Evolutionary conservation across 2,888 invertebrate genomes (phyloP).

Genomic region (Minunthozetes semirufus): DNA sequence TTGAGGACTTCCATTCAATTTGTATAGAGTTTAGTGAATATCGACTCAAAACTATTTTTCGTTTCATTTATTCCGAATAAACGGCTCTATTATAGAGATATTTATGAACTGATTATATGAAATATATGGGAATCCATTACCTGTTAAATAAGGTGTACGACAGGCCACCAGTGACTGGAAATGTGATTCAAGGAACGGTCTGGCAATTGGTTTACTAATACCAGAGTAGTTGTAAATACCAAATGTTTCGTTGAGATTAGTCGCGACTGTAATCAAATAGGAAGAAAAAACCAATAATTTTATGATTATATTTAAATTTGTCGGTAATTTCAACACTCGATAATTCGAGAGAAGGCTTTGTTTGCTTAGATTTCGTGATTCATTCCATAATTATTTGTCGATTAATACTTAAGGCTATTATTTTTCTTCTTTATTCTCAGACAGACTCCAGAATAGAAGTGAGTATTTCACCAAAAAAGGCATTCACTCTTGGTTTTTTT

Average conservation of each 20-base stretch:
- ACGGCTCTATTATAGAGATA: neutral
- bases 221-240: constrained; percentile 39
- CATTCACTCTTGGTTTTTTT: neutral
- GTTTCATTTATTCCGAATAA: neutral
- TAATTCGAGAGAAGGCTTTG: neutral
- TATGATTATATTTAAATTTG: constrained; percentile 18
- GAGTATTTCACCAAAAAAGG: neutral
- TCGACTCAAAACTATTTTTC: neutral
- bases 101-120: constrained; percentile 15
- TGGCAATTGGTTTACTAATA: constrained; percentile 44
- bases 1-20: no score
- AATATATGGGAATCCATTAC: constrained; percentile 51
- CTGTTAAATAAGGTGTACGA: constrained; percentile 76
- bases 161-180: constrained; percentile 73
- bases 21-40: neutral
- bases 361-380: constrained; percentile 26
- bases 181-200: constrained; percentile 59
- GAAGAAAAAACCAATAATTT: neutral
- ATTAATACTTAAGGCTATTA: constrained; percentile 26
- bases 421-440: neutral
- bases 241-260: constrained; percentile 19
- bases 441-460: neutral
- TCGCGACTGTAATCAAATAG: neutral
- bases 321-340: neutral
- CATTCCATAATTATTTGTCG: constrained; percentile 20